phyloP scores from a whole-genome alignment of 2,113 vertebrate species.

The Pagrus major region DNA sequence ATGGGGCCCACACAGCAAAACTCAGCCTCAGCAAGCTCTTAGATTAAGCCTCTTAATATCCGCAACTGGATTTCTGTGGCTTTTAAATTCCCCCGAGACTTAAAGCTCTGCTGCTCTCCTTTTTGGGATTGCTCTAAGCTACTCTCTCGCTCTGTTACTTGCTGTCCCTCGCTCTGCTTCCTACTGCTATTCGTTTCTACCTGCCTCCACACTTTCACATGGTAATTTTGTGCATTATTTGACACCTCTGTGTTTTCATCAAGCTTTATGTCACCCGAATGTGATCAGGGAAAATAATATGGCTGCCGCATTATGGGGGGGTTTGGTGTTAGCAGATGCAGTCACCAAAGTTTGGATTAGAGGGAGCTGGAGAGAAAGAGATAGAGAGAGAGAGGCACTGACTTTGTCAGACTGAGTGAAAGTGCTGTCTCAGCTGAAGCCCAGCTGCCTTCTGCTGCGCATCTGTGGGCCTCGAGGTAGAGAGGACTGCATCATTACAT shows the following conservation, averaged over 20 bases:
- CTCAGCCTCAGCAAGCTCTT: slow-evolving; percentile 80
- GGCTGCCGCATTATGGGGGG: slow-evolving; percentile 27
- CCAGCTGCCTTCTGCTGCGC: slow-evolving; percentile 70
- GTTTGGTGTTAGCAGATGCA: slow-evolving; percentile 30
- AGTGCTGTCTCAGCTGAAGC: slow-evolving; percentile 76
- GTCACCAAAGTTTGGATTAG: slow-evolving; percentile 62
- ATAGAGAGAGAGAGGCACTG: slow-evolving; percentile 23
- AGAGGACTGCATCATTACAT: slow-evolving; percentile 65
- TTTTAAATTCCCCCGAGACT: slow-evolving; percentile 80
- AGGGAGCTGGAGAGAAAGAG: slow-evolving; percentile 31
- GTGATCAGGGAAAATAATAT: slow-evolving; percentile 50
- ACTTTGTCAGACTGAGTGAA: slow-evolving; percentile 63
- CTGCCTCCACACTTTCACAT: slow-evolving; percentile 57
- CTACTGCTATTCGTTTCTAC: slow-evolving; percentile 48
- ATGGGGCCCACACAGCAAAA: slow-evolving; percentile 81
- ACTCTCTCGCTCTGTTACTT: slow-evolving; percentile 59
- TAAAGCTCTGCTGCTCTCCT: slow-evolving; percentile 78
- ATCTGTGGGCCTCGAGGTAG: slow-evolving; percentile 72
- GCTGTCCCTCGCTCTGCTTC: slow-evolving; percentile 52
- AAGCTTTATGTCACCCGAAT: slow-evolving; percentile 57
- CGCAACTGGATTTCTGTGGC: slow-evolving; percentile 81
- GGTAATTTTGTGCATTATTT: slow-evolving; percentile 66
- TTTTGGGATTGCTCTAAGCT: slow-evolving; percentile 76
- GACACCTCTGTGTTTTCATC: slow-evolving; percentile 60
- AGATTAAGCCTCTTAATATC: slow-evolving; percentile 87